These are phyloP conservation scores for Dendrolimus pini DNA, from an alignment of 2,888 invertebrate species.

Conservation along the genomic window DNA sequence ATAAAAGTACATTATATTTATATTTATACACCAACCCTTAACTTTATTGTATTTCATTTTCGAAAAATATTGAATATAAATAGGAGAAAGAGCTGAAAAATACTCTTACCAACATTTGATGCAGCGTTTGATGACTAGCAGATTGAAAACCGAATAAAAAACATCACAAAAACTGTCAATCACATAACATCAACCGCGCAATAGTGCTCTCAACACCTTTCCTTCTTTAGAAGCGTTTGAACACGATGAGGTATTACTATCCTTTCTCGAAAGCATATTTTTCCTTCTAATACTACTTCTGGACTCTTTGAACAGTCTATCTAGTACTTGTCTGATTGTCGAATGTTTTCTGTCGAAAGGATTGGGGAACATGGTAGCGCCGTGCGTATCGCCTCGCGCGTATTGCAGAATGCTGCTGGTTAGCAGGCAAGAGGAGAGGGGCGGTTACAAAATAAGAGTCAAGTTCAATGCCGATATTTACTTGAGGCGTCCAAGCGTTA, in stretches of 20 bases:
- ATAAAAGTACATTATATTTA: no score
- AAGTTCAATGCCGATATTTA: constrained; percentile 33
- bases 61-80: no score
- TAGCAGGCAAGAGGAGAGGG: constrained; percentile 13
- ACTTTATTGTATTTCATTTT: no score
- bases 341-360: constrained; percentile 83
- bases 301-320: constrained; percentile 71
- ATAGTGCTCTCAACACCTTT: background rate
- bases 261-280: constrained; percentile 42
- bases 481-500: constrained; percentile 8
- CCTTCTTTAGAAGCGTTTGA: constrained; percentile 21
- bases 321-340: constrained; percentile 80
- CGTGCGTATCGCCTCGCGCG: constrained; percentile 32
- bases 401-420: constrained; percentile 17
- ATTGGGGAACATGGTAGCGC: constrained; percentile 78
- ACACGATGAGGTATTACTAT: constrained; percentile 38
- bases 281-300: constrained; percentile 19
- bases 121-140: constrained; percentile 29
- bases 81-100: no score
- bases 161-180: constrained; percentile 24
- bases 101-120: constrained; percentile 20
- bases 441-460: constrained; percentile 34
- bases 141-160: constrained; percentile 19
- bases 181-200: constrained; percentile 23
- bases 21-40: no score